These are phyloP conservation scores for Meandrina meandrites DNA, from an alignment of 92 coral and sea anemone genomes.

Conservation along the genomic window DNA sequence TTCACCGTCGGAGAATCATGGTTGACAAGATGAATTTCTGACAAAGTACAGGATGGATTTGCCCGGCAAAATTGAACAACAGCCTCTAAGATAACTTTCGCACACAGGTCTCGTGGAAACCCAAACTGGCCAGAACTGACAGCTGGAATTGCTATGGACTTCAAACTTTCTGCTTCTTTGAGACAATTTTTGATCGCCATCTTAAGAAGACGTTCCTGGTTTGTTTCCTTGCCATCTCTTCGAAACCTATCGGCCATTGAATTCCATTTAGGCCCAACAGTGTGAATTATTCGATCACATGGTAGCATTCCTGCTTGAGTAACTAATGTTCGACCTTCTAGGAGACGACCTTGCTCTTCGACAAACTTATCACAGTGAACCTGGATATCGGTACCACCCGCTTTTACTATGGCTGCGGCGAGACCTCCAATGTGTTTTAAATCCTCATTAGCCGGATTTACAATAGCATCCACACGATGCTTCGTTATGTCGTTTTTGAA, in stretches of 20 bases:
- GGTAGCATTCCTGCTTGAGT: conserved; percentile 52
- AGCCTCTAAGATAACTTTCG: conserved; percentile 58
- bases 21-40: conserved; percentile 67
- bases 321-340: conserved; percentile 47
- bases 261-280: conserved; percentile 69
- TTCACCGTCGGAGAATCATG: conserved; percentile 46
- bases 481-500: conserved; percentile 72
- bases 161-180: conserved; percentile 31
- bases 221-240: conserved; percentile 10
- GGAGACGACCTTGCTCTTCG: conserved; percentile 30
- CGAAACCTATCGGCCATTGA: neutral
- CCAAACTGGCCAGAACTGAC: conserved; percentile 70
- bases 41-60: conserved; percentile 40
- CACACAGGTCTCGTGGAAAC: conserved; percentile 66
- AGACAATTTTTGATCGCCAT: conserved; percentile 45
- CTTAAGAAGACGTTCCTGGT: conserved; percentile 23
- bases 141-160: conserved; percentile 78
- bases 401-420: conserved; percentile 46
- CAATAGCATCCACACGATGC: conserved; percentile 54
- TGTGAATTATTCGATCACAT: conserved; percentile 71
- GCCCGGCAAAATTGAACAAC: conserved; percentile 39
- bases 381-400: conserved; percentile 61
- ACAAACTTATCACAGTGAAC: conserved; percentile 42
- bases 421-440: conserved; percentile 57
- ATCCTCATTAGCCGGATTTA: conserved; percentile 53